Evolutionary conservation across 2,797 vertebrate species (phyloP).

Genomic region (Capromys pilorides): DNA sequence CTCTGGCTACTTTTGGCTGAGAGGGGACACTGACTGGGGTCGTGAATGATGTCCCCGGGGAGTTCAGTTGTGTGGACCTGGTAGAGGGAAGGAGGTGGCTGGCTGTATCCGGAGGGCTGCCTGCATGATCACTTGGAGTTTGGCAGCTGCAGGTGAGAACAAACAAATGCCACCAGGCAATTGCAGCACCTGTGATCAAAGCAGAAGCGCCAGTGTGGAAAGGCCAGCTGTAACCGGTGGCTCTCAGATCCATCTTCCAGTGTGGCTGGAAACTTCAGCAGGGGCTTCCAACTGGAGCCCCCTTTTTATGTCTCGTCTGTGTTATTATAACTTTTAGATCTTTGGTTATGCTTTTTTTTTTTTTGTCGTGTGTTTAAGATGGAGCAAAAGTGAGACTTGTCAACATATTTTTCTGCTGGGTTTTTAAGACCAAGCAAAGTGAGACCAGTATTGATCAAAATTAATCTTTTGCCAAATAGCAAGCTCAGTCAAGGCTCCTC

Average conservation of each 20-base stretch:
- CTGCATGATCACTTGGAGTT: not conserved
- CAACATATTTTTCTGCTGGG: not conserved
- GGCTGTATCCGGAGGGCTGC: not conserved
- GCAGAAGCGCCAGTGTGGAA: not conserved
- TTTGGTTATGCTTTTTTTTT: not conserved
- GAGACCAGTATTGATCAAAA: not conserved
- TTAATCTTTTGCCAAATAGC: not conserved
- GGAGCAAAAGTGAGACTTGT: not conserved
- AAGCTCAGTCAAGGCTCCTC: not conserved
- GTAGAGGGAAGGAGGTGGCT: not conserved
- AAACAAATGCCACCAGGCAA: not conserved
- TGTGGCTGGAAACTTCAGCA: not conserved
- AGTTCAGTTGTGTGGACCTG: not conserved
- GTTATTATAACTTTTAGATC: not conserved
- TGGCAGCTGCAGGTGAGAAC: not conserved
- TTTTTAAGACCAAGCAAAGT: not conserved
- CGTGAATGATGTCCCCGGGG: not conserved
- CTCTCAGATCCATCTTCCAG: not conserved
- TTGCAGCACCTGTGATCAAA: not conserved
- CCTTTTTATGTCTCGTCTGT: not conserved
- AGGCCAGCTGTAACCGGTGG: not conserved
- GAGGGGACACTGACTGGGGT: not conserved
- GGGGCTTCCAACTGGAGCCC: not conserved
- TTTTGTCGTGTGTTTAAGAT: not conserved
- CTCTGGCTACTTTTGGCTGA: not conserved